Evolutionary conservation across 37 sponge, comb jelly and placozoan species (phyloP).

Genomic region (Bolinopsis microptera): DNA sequence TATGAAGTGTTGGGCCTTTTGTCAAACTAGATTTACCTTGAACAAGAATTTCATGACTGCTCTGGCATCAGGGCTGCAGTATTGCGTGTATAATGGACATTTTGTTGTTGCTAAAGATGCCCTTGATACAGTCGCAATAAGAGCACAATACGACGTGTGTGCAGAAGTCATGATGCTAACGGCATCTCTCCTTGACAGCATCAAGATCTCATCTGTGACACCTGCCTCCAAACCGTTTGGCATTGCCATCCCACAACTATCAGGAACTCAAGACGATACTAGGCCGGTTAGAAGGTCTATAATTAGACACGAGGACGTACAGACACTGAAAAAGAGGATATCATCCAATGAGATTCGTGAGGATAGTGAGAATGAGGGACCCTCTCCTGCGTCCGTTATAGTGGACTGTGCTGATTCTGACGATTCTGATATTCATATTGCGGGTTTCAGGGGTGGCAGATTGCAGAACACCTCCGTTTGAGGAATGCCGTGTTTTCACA

Average conservation of each 20-base stretch:
- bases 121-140: neutral
- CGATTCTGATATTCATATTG: slow-evolving; percentile 48
- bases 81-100: slow-evolving; percentile 42
- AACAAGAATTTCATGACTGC: slow-evolving; percentile 7
- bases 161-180: slow-evolving; percentile 44
- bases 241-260: slow-evolving; percentile 25
- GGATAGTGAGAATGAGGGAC: slow-evolving; percentile 24
- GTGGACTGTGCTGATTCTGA: slow-evolving; percentile 17
- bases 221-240: slow-evolving; percentile 43
- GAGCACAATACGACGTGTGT: slow-evolving; percentile 51
- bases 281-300: slow-evolving; percentile 21
- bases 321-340: slow-evolving; percentile 5
- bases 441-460: slow-evolving; percentile 60
- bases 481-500: too few relatives aligned
- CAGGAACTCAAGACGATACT: slow-evolving; percentile 32
- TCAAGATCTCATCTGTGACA: neutral
- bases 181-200: slow-evolving; percentile 33
- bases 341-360: slow-evolving; percentile 60
- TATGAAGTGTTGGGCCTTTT: neutral
- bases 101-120: neutral
- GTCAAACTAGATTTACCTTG: neutral
- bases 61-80: slow-evolving; percentile 7
- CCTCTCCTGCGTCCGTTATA: neutral
- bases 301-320: slow-evolving; percentile 38
- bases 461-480: slow-evolving; percentile 17